Percentiles rank a stretch among this genome's conserved stretches.
Evolutionary conservation across 2,113 vertebrate genomes (phyloP).

Genomic region (Falco punctatus): DNA sequence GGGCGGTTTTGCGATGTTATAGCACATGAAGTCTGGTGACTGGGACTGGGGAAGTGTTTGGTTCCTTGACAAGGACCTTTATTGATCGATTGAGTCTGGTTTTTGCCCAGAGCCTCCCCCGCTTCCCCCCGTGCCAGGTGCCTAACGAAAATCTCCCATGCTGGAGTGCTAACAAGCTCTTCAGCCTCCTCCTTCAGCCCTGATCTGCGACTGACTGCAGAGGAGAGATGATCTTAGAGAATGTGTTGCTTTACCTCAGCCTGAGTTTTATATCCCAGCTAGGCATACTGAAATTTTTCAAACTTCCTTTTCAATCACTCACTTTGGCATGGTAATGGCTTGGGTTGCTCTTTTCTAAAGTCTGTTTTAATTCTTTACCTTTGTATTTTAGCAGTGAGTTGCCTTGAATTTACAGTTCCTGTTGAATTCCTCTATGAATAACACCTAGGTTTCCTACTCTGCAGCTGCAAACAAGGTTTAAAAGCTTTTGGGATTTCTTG

Average conservation of each 20-base stretch:
- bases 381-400: constrained; percentile 51
- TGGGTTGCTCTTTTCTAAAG: constrained; percentile 8
- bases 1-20: not conserved
- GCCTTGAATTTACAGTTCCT: constrained; percentile 66
- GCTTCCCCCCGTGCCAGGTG: not conserved
- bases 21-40: not conserved
- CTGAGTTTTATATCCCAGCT: constrained; percentile 14
- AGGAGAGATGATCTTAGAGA: not conserved
- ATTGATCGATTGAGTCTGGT: not conserved
- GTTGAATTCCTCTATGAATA: constrained; percentile 33
- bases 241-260: not conserved
- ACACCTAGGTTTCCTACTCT: constrained; percentile 47
- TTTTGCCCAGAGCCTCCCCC: not conserved
- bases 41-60: not conserved
- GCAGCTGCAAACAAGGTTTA: constrained; percentile 58
- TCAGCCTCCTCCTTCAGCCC: not conserved
- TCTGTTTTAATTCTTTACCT: constrained; percentile 55
- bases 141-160: not conserved
- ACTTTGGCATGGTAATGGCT: constrained; percentile 10
- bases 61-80: not conserved
- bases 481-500: constrained; percentile 38
- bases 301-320: constrained; percentile 43
- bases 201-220: not conserved
- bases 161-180: not conserved
- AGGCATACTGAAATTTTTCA: not conserved